Base-by-base conservation (phyloP, 2,888 invertebrate genomes). In the Stenichneumon culpator region DNA sequence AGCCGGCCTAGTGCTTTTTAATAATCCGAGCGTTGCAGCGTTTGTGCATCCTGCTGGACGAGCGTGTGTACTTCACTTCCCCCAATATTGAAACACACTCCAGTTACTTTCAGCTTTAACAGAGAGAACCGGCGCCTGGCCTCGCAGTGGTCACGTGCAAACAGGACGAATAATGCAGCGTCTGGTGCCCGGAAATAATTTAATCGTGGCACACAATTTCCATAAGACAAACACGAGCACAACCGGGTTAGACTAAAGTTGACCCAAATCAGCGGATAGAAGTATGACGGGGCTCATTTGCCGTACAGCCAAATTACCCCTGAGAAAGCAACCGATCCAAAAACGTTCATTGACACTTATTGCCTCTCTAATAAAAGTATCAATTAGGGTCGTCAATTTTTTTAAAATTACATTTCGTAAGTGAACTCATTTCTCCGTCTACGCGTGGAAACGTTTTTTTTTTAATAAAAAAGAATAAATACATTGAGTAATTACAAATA, bases 121-220 rank as follows among this genome's bases (percentile, higher is more conserved):
- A 44, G 22, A 14, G 60, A 69, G 78, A 57, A 69, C 6, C 22
- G 5, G 14, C 68, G 11, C 4, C 25, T 25, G 57, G 28, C 25
- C 54, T 68, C 11, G 11, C 78, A 39, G 32, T 57, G 6, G 44
- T 69, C 28, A 25, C 11, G 14, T 22, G 63, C 22, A 78, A 57
- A 69, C 60, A 57, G 28, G 60, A 44, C 44, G 22, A 68, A 44
- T 44, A 68, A 16, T 44, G 25, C 44, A 68, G 44, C 68, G 19
- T 25, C 68, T 36, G 14, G 67, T 22, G 44, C n/a, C 16, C 32
- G 44, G 69, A 60, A 68, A 78, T 69, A 60, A 78, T 54, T 78
- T 44, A 11, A 28, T 47, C 32, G 44, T 44, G 39, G 78, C 44
- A 69, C 57, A 69, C 69, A 47, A 69, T 69, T 78, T 19, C 14